Percentiles rank a stretch among this genome's conserved stretches.
These are phyloP conservation scores for Actinia equina DNA, from an alignment of 64 coral and sea anemone genomes.

Conservation along the genomic window DNA sequence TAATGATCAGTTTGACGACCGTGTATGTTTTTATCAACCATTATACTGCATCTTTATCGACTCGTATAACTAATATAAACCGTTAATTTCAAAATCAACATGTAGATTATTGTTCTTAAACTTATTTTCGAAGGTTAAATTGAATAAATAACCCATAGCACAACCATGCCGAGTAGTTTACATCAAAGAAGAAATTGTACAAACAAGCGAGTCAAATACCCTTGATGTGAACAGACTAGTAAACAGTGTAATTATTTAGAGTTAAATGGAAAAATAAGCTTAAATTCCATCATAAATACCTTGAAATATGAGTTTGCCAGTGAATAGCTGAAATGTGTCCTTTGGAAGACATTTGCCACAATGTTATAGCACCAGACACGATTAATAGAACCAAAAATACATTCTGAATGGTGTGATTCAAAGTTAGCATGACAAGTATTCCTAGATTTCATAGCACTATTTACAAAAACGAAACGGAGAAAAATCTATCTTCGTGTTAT, in stretches of 20 bases:
- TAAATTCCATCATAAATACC: neutral
- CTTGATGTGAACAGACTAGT: too few species aligned
- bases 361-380: neutral
- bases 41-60: too few species aligned
- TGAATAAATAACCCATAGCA: too few species aligned
- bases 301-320: neutral
- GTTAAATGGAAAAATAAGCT: neutral
- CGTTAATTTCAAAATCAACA: too few species aligned
- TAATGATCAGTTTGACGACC: too few species aligned
- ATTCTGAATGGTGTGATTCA: neutral
- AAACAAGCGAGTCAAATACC: neutral
- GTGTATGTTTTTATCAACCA: too few species aligned
- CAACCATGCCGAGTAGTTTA: too few species aligned
- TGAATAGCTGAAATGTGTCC: neutral
- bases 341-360: conserved; percentile 5
- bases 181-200: too few species aligned
- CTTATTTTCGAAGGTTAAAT: too few species aligned
- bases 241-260: neutral
- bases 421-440: neutral
- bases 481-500: neutral
- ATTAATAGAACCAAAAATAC: neutral
- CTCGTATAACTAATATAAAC: too few species aligned
- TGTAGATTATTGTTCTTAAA: too few species aligned
- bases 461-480: neutral
- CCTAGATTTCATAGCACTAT: neutral